Percentiles rank a stretch among this genome's conserved stretches.
These are phyloP conservation scores for Metacarcinus magister DNA, from an alignment of 2,888 invertebrate species.

Conservation along the genomic window DNA sequence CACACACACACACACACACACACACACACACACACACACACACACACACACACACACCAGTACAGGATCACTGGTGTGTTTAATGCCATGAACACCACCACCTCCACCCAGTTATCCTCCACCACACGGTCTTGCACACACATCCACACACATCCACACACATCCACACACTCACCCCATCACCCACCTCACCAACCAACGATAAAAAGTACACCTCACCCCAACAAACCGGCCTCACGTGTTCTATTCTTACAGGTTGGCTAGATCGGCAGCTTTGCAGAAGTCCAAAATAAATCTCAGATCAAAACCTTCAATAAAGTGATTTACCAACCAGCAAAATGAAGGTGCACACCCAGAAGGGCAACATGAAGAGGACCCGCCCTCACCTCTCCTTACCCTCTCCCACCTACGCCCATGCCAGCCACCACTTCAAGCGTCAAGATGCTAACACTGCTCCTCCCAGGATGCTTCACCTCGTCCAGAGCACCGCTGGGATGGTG, in stretches of 20 bases:
- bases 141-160: neutral
- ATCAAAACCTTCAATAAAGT: neutral
- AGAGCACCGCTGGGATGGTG: neutral
- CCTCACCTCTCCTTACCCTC: neutral
- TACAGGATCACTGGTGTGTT: neutral
- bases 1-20: neutral
- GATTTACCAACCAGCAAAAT: neutral
- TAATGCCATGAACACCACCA: neutral
- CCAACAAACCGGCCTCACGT: neutral
- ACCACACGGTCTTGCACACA: conserved; percentile 13
- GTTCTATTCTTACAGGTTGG: neutral
- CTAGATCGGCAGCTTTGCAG: neutral
- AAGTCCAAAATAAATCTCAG: neutral
- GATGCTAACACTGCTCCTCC: neutral
- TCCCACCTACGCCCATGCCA: neutral
- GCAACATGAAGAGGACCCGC: neutral
- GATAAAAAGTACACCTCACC: neutral
- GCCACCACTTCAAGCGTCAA: neutral
- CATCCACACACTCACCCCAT: neutral
- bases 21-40: conserved; percentile 3
- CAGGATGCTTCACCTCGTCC: neutral
- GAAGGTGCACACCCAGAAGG: neutral
- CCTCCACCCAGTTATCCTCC: neutral
- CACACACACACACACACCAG: neutral
- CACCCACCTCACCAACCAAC: neutral